Evolutionary conservation across 2,888 invertebrate genomes (phyloP).

Genomic region (Drosophila crucigera): DNA sequence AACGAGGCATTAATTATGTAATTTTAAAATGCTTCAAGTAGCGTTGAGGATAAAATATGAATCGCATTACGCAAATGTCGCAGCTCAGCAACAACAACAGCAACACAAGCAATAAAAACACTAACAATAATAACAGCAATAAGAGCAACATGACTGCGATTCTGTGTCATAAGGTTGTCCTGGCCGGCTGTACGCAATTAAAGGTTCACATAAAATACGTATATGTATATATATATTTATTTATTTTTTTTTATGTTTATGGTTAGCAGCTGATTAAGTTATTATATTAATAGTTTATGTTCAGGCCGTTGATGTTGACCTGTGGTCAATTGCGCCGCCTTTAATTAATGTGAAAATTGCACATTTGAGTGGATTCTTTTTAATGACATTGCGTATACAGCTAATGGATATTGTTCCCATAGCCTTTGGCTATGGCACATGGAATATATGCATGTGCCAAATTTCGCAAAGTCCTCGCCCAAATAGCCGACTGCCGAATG

Average conservation of each 20-base stretch:
- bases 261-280: slow-evolving; percentile 52
- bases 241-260: slow-evolving; percentile 37
- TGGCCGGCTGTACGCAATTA: slow-evolving; percentile 1
- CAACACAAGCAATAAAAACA: slow-evolving; percentile 5
- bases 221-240: slow-evolving; percentile 5
- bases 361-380: slow-evolving; percentile 20
- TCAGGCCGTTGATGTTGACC: slow-evolving; percentile 19
- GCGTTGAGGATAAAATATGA: slow-evolving; percentile 26
- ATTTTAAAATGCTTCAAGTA: slow-evolving; percentile 22
- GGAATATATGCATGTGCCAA: slow-evolving; percentile 11
- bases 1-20: slow-evolving; percentile 23
- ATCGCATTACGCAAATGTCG: slow-evolving; percentile 34
- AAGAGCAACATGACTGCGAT: slow-evolving; percentile 14
- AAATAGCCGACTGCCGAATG: slow-evolving; percentile 2
- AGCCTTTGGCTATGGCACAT: background rate
- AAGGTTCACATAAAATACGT: slow-evolving; percentile 8
- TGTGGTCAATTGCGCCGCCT: slow-evolving; percentile 5
- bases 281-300: slow-evolving; percentile 56
- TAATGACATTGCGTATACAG: slow-evolving; percentile 20
- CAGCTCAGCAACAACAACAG: slow-evolving; percentile 11
- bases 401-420: slow-evolving; percentile 22
- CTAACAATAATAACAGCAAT: slow-evolving; percentile 18
- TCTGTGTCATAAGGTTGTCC: slow-evolving; percentile 16
- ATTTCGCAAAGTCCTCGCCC: background rate
- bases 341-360: slow-evolving; percentile 42